Evolutionary conservation across 2,888 invertebrate genomes (phyloP).

Genomic region (Chymomyza fuscimana): DNA sequence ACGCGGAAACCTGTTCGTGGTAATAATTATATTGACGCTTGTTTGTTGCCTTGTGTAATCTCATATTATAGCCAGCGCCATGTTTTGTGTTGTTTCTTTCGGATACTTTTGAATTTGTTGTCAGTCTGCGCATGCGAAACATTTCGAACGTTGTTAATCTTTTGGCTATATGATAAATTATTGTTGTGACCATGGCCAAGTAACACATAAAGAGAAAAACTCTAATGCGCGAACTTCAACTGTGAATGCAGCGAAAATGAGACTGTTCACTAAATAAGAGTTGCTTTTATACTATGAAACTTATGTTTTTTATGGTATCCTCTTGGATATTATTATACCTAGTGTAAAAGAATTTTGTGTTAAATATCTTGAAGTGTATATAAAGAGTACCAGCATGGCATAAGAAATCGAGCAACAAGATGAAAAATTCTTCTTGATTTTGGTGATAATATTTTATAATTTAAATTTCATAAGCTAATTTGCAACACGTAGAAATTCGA

Average conservation of each 20-base stretch:
- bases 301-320: no score
- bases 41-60: conserved; percentile 42
- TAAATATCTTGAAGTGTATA: no score
- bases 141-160: conserved; percentile 10
- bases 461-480: no score
- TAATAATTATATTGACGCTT: conserved; percentile 60
- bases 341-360: no score
- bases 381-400: no score
- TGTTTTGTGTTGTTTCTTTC: conserved; percentile 17
- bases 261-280: background rate
- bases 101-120: conserved; percentile 12
- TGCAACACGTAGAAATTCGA: no score
- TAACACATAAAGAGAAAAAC: conserved; percentile 50
- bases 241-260: conserved; percentile 11
- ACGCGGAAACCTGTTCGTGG: conserved; percentile 63
- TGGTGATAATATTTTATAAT: no score
- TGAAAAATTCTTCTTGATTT: no score
- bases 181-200: conserved; percentile 62
- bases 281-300: no score
- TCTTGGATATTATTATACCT: no score
- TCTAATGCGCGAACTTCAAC: conserved; percentile 19
- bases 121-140: background rate
- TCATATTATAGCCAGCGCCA: conserved; percentile 30
- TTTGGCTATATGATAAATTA: conserved; percentile 35
- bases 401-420: no score